Percentiles rank a stretch among this genome's conserved stretches.
These are phyloP conservation scores for Rhodeus uyekii DNA, from an alignment of 2,797 vertebrate species.

Conservation along the genomic window DNA sequence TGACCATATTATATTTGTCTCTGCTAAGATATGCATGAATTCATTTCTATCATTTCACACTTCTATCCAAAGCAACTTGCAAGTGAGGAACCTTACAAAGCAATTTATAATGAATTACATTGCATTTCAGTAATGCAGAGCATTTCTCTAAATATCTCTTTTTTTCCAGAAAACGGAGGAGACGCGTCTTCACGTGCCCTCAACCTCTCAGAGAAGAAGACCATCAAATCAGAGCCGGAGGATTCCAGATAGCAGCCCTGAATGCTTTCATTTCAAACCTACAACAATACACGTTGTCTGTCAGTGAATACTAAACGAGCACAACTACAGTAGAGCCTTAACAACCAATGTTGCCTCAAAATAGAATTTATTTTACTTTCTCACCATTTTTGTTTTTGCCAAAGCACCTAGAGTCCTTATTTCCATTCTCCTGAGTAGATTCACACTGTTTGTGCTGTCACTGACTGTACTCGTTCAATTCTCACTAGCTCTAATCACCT, in stretches of 20 bases:
- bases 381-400: constrained; percentile 69
- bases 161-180: constrained; percentile 78
- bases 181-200: constrained; percentile 82
- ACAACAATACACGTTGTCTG: constrained; percentile 70
- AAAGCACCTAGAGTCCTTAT: constrained; percentile 75
- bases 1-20: not conserved
- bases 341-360: constrained; percentile 99
- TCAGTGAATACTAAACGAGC: constrained; percentile 83
- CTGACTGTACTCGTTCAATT: constrained; percentile 44
- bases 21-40: not conserved
- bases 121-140: not conserved
- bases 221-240: constrained; percentile 97
- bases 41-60: not conserved
- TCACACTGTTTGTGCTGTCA: constrained; percentile 48
- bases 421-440: constrained; percentile 59
- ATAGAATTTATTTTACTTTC: constrained; percentile 74
- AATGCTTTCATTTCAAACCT: constrained; percentile 24
- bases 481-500: constrained; percentile 19
- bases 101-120: not conserved
- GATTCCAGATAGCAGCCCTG: constrained; percentile 92
- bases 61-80: not conserved
- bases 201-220: constrained; percentile 87
- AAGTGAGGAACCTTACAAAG: not conserved
- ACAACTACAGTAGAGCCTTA: constrained; percentile 95
- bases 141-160: not conserved